Evolutionary conservation across 2,888 invertebrate species (phyloP).

Genomic region (Epistrophe eligans): DNA sequence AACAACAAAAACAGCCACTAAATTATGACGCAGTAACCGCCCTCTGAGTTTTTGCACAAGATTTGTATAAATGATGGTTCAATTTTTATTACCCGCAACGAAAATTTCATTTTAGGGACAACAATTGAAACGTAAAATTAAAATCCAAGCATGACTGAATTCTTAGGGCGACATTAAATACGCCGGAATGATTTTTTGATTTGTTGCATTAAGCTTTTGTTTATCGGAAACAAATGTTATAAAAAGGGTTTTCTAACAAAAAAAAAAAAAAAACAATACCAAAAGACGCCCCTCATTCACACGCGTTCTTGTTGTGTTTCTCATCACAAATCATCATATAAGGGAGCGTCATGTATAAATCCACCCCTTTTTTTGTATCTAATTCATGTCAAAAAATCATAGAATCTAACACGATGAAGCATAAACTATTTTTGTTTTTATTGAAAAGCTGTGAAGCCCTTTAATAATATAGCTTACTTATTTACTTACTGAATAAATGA

Average conservation of each 20-base stretch:
- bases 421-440: neutral
- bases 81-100: slow-evolving; percentile 1
- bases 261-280: neutral
- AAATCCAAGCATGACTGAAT: slow-evolving; percentile 50
- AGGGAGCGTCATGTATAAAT: slow-evolving; percentile 1
- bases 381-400: slow-evolving; percentile 53
- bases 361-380: slow-evolving; percentile 48
- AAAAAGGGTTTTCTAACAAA: slow-evolving; percentile 29
- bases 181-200: slow-evolving; percentile 53
- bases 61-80: neutral
- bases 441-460: slow-evolving; percentile 38
- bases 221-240: neutral
- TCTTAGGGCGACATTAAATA: slow-evolving; percentile 5
- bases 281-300: slow-evolving; percentile 68
- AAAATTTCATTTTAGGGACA: slow-evolving; percentile 22
- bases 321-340: neutral
- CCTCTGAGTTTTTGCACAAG: slow-evolving; percentile 4
- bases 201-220: slow-evolving; percentile 44
- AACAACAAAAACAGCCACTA: slow-evolving; percentile 20
- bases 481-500: slow-evolving; percentile 21
- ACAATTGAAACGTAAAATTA: slow-evolving; percentile 50
- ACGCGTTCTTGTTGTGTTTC: slow-evolving; percentile 20
- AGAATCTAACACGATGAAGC: neutral
- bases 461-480: slow-evolving; percentile 5
- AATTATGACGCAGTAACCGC: slow-evolving; percentile 49